Base-by-base conservation (phyloP, 2,797 vertebrate genomes). In the Protosalanx chinensis region DNA sequence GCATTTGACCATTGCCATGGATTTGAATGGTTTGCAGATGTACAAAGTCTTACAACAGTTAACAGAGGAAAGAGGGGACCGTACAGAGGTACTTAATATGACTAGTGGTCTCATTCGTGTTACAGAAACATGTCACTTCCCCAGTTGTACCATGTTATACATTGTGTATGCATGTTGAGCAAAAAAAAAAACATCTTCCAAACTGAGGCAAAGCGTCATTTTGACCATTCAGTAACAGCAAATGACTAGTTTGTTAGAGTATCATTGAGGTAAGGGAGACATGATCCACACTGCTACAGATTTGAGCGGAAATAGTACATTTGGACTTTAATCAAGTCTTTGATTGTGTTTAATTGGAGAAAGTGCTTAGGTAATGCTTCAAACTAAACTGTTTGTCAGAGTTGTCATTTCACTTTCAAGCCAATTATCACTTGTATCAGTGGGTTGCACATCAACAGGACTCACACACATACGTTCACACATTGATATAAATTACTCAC, bases 1-100 rank as follows among this genome's bases (percentile, higher is more conserved):
- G 64, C 61, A 68, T 37, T 77, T 72, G 68, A 71, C 76, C 71
- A 71, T 75, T 60, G 79, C 79, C 79, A 78, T 74, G 71, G 51
- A 77, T 83, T 80, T 51, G 65, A 61, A 61, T 87, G 76, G 81
- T 84, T 81, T 85, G 81, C 77, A 85, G 85, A 86, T 87, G 82
- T 82, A 89, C 78, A 84, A 90, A 86, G 81, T 88, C 84, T 87
- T 86, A 81, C 81, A 83, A 86, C 74, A 78, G 69, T 76, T 75
- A 77, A 85, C 73, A 73, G 49, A 12, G 74, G 81, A 84, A 84
- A 84, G 84, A 88, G 69, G 83, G 84, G 16, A 75, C 70, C 46
- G 49, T 33, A 70, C 18, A 74, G 70, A 85, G 7, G 64, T 81
- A 82, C 72, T 76, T 75, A 80, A 77, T 85, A 84, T 75, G 51